A percentile compares a stretch with the other conserved stretches of the same genome.
Conservation (phyloP, 1,140 invertebrate species). For the Paralvinella palmiformis region DNA sequence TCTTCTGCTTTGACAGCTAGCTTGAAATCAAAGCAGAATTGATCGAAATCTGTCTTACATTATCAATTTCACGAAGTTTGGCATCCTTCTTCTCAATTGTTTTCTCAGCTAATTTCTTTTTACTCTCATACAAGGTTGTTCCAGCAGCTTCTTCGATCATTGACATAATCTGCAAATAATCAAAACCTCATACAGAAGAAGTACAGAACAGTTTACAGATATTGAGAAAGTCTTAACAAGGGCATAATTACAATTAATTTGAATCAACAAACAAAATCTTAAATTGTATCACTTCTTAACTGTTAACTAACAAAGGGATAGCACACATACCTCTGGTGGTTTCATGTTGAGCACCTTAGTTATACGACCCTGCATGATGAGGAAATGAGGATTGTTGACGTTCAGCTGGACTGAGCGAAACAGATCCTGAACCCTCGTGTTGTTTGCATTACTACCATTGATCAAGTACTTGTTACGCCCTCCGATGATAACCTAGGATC, state of each 20-base stretch:
- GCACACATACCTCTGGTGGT: constrained; percentile 81
- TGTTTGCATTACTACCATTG: constrained; percentile 85
- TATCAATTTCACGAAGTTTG: constrained; percentile 79
- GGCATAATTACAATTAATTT: background rate
- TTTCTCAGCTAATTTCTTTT: constrained; percentile 80
- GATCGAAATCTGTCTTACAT: too few species aligned
- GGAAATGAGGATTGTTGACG: constrained; percentile 98
- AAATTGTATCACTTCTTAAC: too few species aligned
- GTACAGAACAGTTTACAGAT: too few species aligned
- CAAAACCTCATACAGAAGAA: background rate
- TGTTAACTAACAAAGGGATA: too few species aligned
- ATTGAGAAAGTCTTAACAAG: too few species aligned
- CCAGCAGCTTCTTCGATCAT: constrained; percentile 99
- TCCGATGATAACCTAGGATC: constrained; percentile 57
- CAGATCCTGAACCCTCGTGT: constrained; percentile 85
- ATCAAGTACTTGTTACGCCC: constrained; percentile 85
- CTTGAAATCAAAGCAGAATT: too few species aligned
- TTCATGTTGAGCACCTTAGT: constrained; percentile 99
- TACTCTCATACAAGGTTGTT: constrained; percentile 94
- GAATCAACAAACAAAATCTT: background rate
- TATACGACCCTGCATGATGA: constrained; percentile 99
- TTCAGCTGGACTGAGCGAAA: constrained; percentile 96
- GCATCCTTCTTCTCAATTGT: constrained; percentile 91
- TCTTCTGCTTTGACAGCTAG: too few species aligned
- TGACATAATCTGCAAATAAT: constrained; percentile 68